These are phyloP conservation scores for Bergia puertoricense DNA, from an alignment of 92 coral and sea anemone species.

Conservation along the genomic window DNA sequence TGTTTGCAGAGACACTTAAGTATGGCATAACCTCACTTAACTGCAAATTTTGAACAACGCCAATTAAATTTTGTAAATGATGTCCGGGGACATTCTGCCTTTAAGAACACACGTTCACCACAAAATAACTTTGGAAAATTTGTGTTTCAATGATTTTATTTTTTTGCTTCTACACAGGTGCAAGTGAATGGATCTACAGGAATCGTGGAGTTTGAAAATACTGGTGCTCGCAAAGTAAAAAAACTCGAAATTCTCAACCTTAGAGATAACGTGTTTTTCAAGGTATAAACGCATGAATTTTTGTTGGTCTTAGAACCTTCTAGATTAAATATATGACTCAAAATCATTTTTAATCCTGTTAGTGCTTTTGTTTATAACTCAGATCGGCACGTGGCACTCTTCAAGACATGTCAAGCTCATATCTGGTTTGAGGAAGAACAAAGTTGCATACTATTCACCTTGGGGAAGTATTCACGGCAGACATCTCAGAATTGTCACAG, in stretches of 20 bases:
- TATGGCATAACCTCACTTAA: no score
- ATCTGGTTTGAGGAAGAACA: constrained; percentile 21
- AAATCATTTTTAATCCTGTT: not conserved
- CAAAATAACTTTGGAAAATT: no score
- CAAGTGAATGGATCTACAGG: constrained; percentile 64
- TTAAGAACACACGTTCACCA: no score
- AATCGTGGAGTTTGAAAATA: constrained; percentile 53
- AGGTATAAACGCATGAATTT: constrained; percentile 6
- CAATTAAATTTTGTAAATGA: no score
- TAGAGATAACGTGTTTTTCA: constrained; percentile 30
- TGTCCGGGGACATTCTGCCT: no score
- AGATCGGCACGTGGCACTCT: constrained; percentile 20
- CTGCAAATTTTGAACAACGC: no score
- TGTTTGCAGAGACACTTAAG: no score
- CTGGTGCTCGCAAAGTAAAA: constrained; percentile 51
- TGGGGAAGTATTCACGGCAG: constrained; percentile 13
- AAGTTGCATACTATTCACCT: not conserved
- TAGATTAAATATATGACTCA: not conserved
- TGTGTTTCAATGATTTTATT: no score
- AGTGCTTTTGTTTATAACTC: not conserved
- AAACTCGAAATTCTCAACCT: constrained; percentile 57
- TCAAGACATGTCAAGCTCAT: not conserved
- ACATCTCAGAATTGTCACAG: constrained; percentile 20
- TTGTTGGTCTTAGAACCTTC: no score
- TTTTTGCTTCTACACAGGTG: constrained; percentile 24